Evolutionary conservation across 1,140 invertebrate genomes (phyloP), one percentile per base, ranked within the genome.

Genomic region (Macrobrachium rosenbergii): DNA sequence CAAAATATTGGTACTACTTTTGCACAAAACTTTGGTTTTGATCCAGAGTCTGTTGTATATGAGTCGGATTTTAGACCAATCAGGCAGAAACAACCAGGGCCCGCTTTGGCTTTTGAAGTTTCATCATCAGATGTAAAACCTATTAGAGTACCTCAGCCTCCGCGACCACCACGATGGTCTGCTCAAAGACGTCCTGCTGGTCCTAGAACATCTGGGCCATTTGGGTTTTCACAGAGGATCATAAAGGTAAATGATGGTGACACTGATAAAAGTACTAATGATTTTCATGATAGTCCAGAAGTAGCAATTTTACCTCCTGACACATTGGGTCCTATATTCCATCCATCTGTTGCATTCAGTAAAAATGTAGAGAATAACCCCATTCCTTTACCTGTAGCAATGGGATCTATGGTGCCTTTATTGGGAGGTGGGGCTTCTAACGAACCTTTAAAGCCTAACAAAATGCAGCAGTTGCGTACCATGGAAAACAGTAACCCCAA

Each of bases 11-110:
- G 28, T 7, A 72, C 58, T 21, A 76, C 52, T n/a, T 78, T 83
- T 59, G 75, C 63, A 11, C 80, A 82, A 52, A 83, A 78, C 90
- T 95, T 94, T 6, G 96, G 96, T 0, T 97, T 97, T 90, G 94
- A 96, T 91, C 95, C 95, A 0, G 94, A 95, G 84, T 95, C 95
- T 0, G 94, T 97, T 19, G 94, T 96, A 0, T 95, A 96, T 59
- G 96, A 97, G 92, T 94, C 95, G 79, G 96, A 96, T 0, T 97
- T 97, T 90, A 95, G 95, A 84, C 96, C 96, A 2, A 96, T 97
- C 21, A 93, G 84, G 86, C 82, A 76, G 59, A 37, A 80, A 28
- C 19, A 77, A 59, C 62, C 77, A 16, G 59, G 82, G 16, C 79
- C 87, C 19, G 23, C 85, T 81, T 45, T 88, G 69, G 86, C 86